These are phyloP conservation scores for Semotilus atromaculatus DNA, from an alignment of 2,797 vertebrate genomes.

Conservation along the genomic window DNA sequence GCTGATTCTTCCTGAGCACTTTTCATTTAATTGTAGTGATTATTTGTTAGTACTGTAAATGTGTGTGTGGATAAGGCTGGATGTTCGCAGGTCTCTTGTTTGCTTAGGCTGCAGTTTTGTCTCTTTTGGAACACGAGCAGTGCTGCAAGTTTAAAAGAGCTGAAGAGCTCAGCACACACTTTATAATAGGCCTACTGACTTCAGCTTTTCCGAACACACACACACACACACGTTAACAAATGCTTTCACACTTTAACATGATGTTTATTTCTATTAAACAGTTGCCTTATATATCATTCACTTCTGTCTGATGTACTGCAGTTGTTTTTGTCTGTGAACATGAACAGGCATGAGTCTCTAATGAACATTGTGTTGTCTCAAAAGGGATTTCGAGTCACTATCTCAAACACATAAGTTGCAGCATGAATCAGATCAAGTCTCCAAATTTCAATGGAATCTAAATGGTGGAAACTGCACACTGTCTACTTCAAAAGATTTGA, in stretches of 20 bases:
- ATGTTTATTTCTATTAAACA: slow-evolving; percentile 2
- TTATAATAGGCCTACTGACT: slow-evolving; percentile 18
- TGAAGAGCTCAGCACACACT: slow-evolving; percentile 40
- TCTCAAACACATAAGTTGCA: not conserved
- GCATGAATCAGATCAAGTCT: not conserved
- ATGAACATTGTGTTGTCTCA: not conserved
- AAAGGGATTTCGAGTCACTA: not conserved
- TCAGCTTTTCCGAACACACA: slow-evolving; percentile 26
- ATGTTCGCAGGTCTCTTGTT: slow-evolving; percentile 34
- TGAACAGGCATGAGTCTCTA: not conserved
- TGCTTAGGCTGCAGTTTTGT: slow-evolving; percentile 56
- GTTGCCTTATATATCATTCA: not conserved
- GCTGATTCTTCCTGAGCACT: not conserved
- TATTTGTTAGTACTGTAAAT: slow-evolving; percentile 12
- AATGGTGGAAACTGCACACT: not conserved
- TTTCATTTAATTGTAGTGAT: not conserved
- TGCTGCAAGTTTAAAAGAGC: slow-evolving; percentile 54
- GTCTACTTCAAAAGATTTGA: not conserved
- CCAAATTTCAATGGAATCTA: not conserved
- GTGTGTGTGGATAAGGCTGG: slow-evolving; percentile 41
- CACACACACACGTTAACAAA: slow-evolving; percentile 8
- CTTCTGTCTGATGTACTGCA: not conserved
- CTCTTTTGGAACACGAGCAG: slow-evolving; percentile 35
- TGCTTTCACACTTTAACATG: not conserved
- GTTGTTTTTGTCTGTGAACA: not conserved